Base-by-base conservation (phyloP, 2,888 invertebrate species). In the Diadromus collaris region DNA sequence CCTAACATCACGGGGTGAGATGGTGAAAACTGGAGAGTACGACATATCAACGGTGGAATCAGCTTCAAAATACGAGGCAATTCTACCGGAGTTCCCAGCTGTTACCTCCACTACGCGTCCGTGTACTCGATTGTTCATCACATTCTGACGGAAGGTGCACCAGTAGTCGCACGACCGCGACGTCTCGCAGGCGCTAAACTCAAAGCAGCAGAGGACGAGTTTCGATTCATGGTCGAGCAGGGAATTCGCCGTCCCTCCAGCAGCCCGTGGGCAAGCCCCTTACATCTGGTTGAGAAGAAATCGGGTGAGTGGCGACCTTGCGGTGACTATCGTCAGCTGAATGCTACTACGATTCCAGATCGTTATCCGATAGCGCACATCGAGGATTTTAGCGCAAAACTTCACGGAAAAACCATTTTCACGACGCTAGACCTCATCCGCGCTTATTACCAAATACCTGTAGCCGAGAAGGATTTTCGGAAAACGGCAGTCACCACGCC, bases 231-330 rank as follows among this genome's bases (percentile, higher is more conserved):
- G 86, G 77, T 86, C 16, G 84, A 91, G 21, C 76, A 84, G 34
- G 91, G 90, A 0, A 90, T 91, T 7, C 88, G 89, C 44, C 83
- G 90, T 2, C 91, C 89, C 0, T 91, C 90, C 0, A 88, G 86
- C 6, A 89, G 90, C 38, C 73, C 82, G 1, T 91, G 90, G 90
- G 85, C 91, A 0, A 89, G 87, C 41, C 91, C 89, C 2, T 76
- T 91, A 0, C 88, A 87, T 71, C 65, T 87, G 63, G 86, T 82
- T 10, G 68, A 63, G 16, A 89, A 86, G 63, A 82, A 80, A 19
- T 38, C 60, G 29, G 74, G 71, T 6, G 58, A 34, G 1, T 80
- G 71, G 71, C 60, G 83, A 9, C 78, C 80, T 1, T 86, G 84
- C 69, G 84, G 84, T 9, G 86, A 86, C 60, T 88, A 85, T 54